Percentiles rank a stretch among this genome's conserved stretches.
Evolutionary conservation across 2,113 vertebrate genomes (phyloP).

Genomic region (Micromys minutus): DNA sequence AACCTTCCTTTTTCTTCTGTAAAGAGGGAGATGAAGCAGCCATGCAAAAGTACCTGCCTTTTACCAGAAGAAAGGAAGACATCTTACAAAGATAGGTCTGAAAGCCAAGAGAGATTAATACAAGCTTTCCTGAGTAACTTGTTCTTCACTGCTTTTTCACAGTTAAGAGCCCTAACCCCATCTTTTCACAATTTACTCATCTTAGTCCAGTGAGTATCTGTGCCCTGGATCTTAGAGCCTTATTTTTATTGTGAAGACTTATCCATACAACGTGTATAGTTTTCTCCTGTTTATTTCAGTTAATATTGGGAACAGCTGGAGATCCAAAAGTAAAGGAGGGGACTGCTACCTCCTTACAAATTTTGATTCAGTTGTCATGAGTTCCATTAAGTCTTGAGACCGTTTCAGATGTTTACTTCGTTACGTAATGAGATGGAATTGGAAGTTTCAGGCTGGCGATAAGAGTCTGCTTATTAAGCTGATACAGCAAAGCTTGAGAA

Average conservation of each 20-base stretch:
- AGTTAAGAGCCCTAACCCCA: background rate
- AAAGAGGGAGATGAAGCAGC: background rate
- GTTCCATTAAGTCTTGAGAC: slow-evolving; percentile 18
- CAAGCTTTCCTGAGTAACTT: background rate
- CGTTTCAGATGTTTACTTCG: slow-evolving; percentile 39
- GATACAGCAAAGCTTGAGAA: background rate
- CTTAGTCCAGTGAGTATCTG: background rate
- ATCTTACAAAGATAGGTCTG: background rate
- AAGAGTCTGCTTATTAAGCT: slow-evolving; percentile 16
- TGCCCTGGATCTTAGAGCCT: background rate
- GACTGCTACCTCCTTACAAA: background rate
- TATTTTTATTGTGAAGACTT: background rate
- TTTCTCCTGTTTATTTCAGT: background rate
- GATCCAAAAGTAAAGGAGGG: background rate
- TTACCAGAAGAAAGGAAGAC: background rate
- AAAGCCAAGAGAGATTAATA: background rate
- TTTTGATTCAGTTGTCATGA: slow-evolving; percentile 20
- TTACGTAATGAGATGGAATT: slow-evolving; percentile 9
- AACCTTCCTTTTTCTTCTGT: background rate
- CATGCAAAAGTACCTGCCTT: background rate
- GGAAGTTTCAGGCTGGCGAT: background rate
- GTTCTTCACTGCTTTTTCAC: background rate
- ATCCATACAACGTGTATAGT: background rate
- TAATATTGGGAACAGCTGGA: background rate
- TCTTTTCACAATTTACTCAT: background rate